Conservation (phyloP, 2,888 invertebrate species). For the Thalpophila matura region DNA sequence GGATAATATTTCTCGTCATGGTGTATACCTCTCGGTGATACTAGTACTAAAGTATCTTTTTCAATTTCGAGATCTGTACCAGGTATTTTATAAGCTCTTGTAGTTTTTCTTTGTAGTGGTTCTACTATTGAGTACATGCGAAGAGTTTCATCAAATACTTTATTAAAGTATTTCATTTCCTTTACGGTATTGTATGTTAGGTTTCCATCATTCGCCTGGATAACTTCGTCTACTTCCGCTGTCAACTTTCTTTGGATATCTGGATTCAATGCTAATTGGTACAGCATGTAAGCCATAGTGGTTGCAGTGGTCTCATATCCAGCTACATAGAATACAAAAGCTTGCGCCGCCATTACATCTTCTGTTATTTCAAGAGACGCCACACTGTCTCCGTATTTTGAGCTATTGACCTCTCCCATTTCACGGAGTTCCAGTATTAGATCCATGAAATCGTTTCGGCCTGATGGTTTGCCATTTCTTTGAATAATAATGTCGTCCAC, state of each 20-base stretch:
- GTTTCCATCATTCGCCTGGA: slow-evolving; percentile 70
- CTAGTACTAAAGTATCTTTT: slow-evolving; percentile 71
- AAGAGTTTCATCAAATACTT: slow-evolving; percentile 79
- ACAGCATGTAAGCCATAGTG: slow-evolving; percentile 73
- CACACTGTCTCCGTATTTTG: slow-evolving; percentile 57
- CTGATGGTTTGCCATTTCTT: slow-evolving; percentile 68
- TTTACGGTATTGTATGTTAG: slow-evolving; percentile 78
- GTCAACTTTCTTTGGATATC: slow-evolving; percentile 77
- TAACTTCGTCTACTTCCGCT: slow-evolving; percentile 72
- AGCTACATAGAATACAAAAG: slow-evolving; percentile 82
- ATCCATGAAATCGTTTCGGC: slow-evolving; percentile 76
- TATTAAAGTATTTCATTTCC: slow-evolving; percentile 80
- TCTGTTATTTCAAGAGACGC: slow-evolving; percentile 70
- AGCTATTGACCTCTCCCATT: slow-evolving; percentile 61
- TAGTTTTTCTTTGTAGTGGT: slow-evolving; percentile 75
- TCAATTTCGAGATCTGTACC: slow-evolving; percentile 74
- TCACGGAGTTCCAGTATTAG: slow-evolving; percentile 71
- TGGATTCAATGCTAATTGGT: slow-evolving; percentile 65
- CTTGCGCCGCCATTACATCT: slow-evolving; percentile 77
- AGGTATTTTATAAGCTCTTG: slow-evolving; percentile 74
- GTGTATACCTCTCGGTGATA: slow-evolving; percentile 80
- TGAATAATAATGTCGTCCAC: slow-evolving; percentile 64
- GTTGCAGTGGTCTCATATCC: slow-evolving; percentile 86
- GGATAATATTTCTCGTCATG: slow-evolving; percentile 80
- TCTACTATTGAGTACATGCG: slow-evolving; percentile 84